Percentiles rank a stretch among this genome's conserved stretches.
phyloP scores from a whole-genome alignment of 2,113 vertebrate genomes.

The Tragelaphus imberbis region DNA sequence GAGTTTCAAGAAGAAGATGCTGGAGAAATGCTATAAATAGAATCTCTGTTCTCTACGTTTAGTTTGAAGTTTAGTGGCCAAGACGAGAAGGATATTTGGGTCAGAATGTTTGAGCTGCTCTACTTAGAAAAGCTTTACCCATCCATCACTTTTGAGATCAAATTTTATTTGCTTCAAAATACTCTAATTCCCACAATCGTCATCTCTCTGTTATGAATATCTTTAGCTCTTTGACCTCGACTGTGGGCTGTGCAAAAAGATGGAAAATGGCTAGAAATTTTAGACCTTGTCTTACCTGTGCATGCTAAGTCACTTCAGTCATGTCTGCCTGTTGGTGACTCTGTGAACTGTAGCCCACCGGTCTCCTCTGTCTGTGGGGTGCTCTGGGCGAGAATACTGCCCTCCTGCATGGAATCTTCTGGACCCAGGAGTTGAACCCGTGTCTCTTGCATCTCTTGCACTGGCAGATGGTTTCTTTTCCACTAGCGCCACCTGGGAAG shows the following conservation, averaged over 20 bases:
- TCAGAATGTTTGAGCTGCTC: background rate
- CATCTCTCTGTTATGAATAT: background rate
- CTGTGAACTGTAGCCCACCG: background rate
- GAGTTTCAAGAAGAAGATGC: background rate
- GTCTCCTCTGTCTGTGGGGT: background rate
- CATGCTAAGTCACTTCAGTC: background rate
- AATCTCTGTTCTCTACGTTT: background rate
- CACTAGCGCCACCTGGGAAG: background rate
- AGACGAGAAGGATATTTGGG: background rate
- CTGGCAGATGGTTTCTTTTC: background rate
- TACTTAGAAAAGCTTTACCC: background rate
- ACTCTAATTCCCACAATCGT: background rate
- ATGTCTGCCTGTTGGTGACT: background rate
- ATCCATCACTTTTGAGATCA: background rate
- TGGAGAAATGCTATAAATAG: background rate
- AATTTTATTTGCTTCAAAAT: background rate
- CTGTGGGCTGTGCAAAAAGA: background rate
- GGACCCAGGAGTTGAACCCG: background rate
- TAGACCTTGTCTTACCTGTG: background rate
- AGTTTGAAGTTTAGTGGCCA: background rate
- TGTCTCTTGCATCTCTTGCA: background rate
- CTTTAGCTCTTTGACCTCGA: background rate
- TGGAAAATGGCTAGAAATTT: background rate
- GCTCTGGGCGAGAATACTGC: background rate
- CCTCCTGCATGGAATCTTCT: background rate